Conservation (phyloP, 2,888 invertebrate genomes). For the Eilema caniola region DNA sequence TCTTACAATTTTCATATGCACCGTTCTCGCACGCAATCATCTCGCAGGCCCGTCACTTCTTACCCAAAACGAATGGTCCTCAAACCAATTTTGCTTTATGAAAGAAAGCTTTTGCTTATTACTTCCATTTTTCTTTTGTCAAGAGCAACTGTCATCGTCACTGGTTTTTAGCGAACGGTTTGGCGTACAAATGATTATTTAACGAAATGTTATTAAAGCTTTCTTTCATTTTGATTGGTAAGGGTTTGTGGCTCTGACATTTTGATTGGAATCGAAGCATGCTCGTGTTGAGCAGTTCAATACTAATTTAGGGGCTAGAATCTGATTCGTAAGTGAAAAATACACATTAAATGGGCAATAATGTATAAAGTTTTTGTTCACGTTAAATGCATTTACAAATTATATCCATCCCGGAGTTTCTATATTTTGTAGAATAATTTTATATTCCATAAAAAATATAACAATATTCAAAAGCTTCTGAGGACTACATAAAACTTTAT, state of each 20-base stretch:
- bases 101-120: conserved; percentile 83
- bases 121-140: conserved; percentile 77
- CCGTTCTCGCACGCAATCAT: conserved; percentile 61
- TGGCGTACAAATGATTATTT: conserved; percentile 58
- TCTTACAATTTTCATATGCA: conserved; percentile 42
- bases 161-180: conserved; percentile 65
- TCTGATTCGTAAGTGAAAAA: not conserved
- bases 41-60: conserved; percentile 68
- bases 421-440: not conserved
- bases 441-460: conserved; percentile 1
- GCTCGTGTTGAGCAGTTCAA: not conserved
- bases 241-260: conserved; percentile 15
- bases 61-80: conserved; percentile 72
- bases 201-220: conserved; percentile 32
- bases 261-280: conserved; percentile 23
- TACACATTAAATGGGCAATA: not conserved
- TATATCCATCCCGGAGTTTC: not conserved
- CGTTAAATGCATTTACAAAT: not conserved
- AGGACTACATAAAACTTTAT: conserved; percentile 34
- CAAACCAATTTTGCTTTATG: conserved; percentile 81
- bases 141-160: conserved; percentile 72
- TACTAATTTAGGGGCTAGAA: not conserved
- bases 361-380: not conserved
- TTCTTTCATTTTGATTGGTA: conserved; percentile 24
- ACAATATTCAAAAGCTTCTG: not conserved